Conservation (phyloP, 2,888 invertebrate species). For the Apotomis betuletana region DNA sequence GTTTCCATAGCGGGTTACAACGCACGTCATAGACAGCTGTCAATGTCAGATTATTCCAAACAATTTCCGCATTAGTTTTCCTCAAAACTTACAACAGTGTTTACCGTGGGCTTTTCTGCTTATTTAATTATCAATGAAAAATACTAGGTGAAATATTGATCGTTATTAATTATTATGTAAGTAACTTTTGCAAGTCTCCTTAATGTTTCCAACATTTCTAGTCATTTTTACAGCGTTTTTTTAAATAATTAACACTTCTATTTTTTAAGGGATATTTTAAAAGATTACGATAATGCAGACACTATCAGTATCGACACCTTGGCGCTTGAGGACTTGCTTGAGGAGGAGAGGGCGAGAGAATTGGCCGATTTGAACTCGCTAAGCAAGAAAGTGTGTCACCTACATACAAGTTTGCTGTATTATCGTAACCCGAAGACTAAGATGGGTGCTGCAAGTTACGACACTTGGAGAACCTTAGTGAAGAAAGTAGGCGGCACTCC, state of each 20-base stretch:
- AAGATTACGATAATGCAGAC: constrained; percentile 65
- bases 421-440: constrained; percentile 70
- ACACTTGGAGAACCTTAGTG: constrained; percentile 70
- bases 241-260: background rate
- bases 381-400: constrained; percentile 69
- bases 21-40: constrained; percentile 14
- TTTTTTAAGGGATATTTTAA: constrained; percentile 63
- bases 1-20: background rate
- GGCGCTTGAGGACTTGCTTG: constrained; percentile 64
- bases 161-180: constrained; percentile 15
- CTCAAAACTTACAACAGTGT: constrained; percentile 26
- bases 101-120: constrained; percentile 33
- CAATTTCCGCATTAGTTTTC: constrained; percentile 35
- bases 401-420: constrained; percentile 72
- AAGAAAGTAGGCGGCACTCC: constrained; percentile 72
- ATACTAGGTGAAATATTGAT: background rate
- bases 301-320: constrained; percentile 72
- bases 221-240: background rate
- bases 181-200: background rate
- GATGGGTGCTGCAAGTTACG: constrained; percentile 68
- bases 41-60: constrained; percentile 17
- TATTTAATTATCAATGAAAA: constrained; percentile 17
- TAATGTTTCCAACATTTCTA: background rate
- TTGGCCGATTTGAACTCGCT: constrained; percentile 64
- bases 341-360: constrained; percentile 67